Conservation (phyloP, 2,113 vertebrate genomes). For the Eurypyga helias region DNA sequence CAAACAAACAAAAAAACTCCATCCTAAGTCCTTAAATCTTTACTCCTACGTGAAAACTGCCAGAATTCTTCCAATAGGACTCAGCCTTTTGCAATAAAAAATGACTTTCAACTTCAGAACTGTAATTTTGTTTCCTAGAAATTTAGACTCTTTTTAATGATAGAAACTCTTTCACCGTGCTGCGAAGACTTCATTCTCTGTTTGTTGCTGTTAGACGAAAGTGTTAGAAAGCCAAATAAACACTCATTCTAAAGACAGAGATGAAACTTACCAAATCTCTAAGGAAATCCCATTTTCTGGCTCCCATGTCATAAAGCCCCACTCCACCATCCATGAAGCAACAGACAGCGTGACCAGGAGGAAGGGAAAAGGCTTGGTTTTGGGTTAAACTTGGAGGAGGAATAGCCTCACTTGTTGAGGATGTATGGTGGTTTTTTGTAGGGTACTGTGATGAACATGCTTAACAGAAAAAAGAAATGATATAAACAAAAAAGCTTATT, state of each 20-base stretch:
- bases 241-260: background rate
- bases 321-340: constrained; percentile 98
- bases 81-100: background rate
- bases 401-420: constrained; percentile 95
- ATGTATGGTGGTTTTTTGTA: constrained; percentile 88
- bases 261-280: constrained; percentile 89
- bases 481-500: background rate
- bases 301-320: constrained; percentile 94
- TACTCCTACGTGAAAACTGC: background rate
- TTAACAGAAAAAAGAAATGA: constrained; percentile 55
- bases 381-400: constrained; percentile 88
- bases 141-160: background rate
- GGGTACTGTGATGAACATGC: constrained; percentile 79
- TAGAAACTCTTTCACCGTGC: background rate
- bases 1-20: too few relatives aligned
- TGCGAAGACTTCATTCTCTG: background rate
- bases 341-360: constrained; percentile 93
- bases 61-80: background rate
- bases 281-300: constrained; percentile 98
- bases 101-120: background rate
- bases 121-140: background rate
- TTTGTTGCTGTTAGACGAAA: background rate
- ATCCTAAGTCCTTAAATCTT: background rate
- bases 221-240: background rate
- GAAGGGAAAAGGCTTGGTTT: constrained; percentile 92